A percentile compares a stretch with the other conserved stretches of the same genome.
phyloP scores from a whole-genome alignment of 2,888 invertebrate species.

The Diloba caeruleocephala region DNA sequence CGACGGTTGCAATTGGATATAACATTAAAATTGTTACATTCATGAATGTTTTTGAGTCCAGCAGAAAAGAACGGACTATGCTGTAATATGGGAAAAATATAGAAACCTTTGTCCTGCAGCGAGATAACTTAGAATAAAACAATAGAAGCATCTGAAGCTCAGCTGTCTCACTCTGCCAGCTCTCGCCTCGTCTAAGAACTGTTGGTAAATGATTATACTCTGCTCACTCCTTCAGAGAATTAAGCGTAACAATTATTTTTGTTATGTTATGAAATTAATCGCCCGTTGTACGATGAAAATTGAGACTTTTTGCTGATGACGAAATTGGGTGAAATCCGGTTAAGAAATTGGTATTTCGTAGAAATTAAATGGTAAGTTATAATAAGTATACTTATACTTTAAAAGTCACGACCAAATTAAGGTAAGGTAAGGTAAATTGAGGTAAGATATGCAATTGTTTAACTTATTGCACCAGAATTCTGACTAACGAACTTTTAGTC shows the following conservation, averaged over 20 bases:
- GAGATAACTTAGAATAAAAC: too few relatives aligned
- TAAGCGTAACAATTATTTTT: slow-evolving; percentile 9
- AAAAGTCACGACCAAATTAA: background rate
- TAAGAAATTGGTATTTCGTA: slow-evolving; percentile 20
- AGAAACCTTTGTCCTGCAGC: too few relatives aligned
- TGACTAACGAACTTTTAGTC: background rate
- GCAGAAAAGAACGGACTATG: too few relatives aligned
- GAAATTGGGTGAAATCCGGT: slow-evolving; percentile 29
- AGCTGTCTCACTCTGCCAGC: too few relatives aligned
- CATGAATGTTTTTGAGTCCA: too few relatives aligned
- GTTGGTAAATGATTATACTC: slow-evolving; percentile 4
- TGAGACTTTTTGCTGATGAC: slow-evolving; percentile 14
- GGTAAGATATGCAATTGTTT: background rate
- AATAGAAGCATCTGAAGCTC: too few relatives aligned
- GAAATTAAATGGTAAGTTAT: slow-evolving; percentile 7
- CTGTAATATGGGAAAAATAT: too few relatives aligned
- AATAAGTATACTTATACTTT: background rate
- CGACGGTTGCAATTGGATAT: too few relatives aligned
- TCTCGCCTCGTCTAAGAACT: too few relatives aligned
- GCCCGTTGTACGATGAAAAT: slow-evolving; percentile 36
- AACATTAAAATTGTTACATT: too few relatives aligned
- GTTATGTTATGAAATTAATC: slow-evolving; percentile 38
- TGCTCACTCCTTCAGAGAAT: background rate
- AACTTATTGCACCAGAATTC: background rate
- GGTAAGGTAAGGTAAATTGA: slow-evolving; percentile 2